These are phyloP conservation scores for Zeugodacus cucurbitae DNA, from an alignment of 1,140 invertebrate species.

Conservation along the genomic window DNA sequence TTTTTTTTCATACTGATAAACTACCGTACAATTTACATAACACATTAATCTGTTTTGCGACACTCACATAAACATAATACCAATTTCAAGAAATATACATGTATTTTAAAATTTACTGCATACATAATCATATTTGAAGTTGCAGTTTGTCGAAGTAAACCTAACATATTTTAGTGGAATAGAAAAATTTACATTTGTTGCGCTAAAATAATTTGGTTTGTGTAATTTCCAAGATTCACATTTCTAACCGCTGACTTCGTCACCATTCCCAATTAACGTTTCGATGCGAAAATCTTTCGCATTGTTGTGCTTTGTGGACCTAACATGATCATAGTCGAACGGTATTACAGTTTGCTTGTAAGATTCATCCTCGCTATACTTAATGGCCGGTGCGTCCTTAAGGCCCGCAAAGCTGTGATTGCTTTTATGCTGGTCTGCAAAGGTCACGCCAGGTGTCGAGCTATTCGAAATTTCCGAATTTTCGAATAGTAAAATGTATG, in stretches of 20 bases:
- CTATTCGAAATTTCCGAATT: constrained; percentile 51
- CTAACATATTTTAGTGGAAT: not conserved
- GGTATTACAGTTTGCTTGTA: constrained; percentile 48
- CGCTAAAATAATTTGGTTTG: not conserved
- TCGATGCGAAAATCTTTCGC: constrained; percentile 66
- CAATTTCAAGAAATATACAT: constrained; percentile 23
- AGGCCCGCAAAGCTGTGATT: not conserved
- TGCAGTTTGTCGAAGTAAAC: not conserved
- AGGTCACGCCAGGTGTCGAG: not conserved
- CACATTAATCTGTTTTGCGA: not conserved
- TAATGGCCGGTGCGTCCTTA: not conserved
- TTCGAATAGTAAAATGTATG: constrained; percentile 53
- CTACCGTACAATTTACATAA: constrained; percentile 34
- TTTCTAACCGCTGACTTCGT: constrained; percentile 38
- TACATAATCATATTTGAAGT: not conserved
- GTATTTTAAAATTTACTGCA: constrained; percentile 14
- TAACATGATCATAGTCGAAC: constrained; percentile 49
- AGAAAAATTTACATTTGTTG: constrained; percentile 12
- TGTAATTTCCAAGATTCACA: not conserved
- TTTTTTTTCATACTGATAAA: not conserved
- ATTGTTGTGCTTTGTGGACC: constrained; percentile 52
- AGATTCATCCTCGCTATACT: constrained; percentile 32
- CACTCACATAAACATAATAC: constrained; percentile 1
- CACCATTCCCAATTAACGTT: constrained; percentile 59
- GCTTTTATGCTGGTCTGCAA: not conserved